Evolutionary conservation across 2,113 vertebrate genomes (phyloP).

Genomic region (Panthera tigris): DNA sequence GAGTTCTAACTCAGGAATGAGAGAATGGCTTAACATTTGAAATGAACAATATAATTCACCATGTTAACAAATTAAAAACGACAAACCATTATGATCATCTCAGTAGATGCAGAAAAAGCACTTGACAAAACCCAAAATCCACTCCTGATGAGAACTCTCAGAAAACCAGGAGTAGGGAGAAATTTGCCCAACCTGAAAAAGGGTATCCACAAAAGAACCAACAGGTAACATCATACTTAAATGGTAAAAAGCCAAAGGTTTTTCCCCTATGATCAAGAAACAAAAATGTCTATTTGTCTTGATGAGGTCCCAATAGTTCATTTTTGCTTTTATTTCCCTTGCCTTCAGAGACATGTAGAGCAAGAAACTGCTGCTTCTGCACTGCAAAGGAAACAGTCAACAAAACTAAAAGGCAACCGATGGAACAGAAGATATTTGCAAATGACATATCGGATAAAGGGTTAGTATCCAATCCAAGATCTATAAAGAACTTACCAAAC

Average conservation of each 20-base stretch:
- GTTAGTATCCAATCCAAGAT: no score
- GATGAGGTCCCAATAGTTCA: no score
- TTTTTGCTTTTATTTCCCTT: no score
- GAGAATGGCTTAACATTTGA: slow-evolving; percentile 5
- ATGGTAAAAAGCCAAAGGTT: background rate
- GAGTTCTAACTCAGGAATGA: background rate
- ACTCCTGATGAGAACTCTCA: background rate
- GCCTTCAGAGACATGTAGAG: no score
- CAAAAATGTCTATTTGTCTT: background rate
- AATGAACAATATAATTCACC: background rate
- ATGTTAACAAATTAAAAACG: background rate
- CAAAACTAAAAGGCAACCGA: no score
- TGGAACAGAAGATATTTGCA: no score
- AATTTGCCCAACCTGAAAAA: background rate
- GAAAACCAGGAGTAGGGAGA: background rate
- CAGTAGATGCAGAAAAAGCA: background rate
- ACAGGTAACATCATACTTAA: background rate
- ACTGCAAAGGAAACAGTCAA: no score
- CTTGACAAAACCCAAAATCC: background rate
- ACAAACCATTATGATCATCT: background rate
- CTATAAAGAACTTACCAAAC: no score
- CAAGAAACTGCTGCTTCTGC: no score
- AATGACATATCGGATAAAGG: no score
- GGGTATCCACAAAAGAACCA: background rate
- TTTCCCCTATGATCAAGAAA: background rate